Evolutionary conservation across 1,140 invertebrate genomes (phyloP), one percentile per base, ranked within the genome.

Genomic region (Ectropis grisescens): DNA sequence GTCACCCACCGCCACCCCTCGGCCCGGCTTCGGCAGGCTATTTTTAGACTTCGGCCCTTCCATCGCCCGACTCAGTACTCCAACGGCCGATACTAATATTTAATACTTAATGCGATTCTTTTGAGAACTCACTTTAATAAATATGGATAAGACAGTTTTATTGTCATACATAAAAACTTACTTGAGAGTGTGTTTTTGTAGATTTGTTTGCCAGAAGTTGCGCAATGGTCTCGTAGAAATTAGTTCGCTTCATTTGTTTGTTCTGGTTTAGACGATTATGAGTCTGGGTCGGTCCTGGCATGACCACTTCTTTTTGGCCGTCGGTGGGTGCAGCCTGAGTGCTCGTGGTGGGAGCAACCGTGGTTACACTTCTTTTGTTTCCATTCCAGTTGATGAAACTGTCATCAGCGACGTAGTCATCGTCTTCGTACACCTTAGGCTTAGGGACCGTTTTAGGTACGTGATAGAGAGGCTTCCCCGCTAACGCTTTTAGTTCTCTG

Each of bases 231-330:
- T 69, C 59, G 33, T 83, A 79, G 51, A 84, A 84, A 30, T 80
- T 60, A 29, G 71, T 62, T 9, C 49, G 47, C 36, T 67, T 61
- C 14, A 52, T 45, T 27, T 69, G 48, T 9, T 41, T 38, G n/a
- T 41, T 47, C 32, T 61, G 41, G 36, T 62, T 52, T n/a, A n/a
- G n/a, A n/a, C n/a, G n/a, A 26, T 57, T 35, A 29, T 37, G 32
- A 24, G 47, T 79, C 58, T 41, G 82, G 59, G 87, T 83, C 3
- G 87, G 87, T 58, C 86, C 61, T 25, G 86, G 78, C 47, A 88
- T 58, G 1, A 87, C 83, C 6, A 87, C 82, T 64, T 89, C 87
- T 45, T 88, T 87, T 47, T 89, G 85, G 9, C 87, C 87, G 14
- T 36, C 39, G 25, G 72, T 58, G 1, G 58, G 37, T 29, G 29